Evolutionary conservation across 2,113 vertebrate genomes (phyloP), one percentile per base, ranked within the genome.

Genomic region (Gopherus flavomarginatus): DNA sequence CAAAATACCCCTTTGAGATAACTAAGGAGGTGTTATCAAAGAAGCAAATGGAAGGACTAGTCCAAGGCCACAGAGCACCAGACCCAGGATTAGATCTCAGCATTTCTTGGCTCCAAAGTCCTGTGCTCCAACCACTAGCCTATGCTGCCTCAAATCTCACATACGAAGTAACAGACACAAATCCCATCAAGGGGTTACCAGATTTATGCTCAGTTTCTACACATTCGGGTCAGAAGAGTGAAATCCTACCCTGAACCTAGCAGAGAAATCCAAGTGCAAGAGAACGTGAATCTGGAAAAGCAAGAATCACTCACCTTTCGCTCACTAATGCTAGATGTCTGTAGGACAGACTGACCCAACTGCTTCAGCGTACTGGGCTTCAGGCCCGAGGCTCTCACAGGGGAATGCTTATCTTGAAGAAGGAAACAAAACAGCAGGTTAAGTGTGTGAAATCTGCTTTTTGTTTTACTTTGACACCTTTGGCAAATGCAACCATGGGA

Each of bases 341-440:
- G 98, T 31, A 98, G 95, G 78, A 98, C 31, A 1, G 98, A 92
- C 86, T 99, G 99, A n/a, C 99, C 99, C 90, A 99, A 95, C n/a
- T 99, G 99, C 93, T 99, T 99, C 97, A 99, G 92, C 0, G 98
- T 99, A 96, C 98, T 99, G 86, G 99, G 99, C 97, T 99, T 99
- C 94, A 99, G 98, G 92, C 99, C 98, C 69, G 98, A 98, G 53
- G 99, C 98, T 96, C 96, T 98, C 93, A 99, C 97, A 88, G 86
- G 94, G 31, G 97, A 91, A 54, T 97, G 95, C 94, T 98, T 98
- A 86, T 98, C 98, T 99, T 93, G 52, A 92, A 94, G 53, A 85
- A 97, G 75, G 95, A 95, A 85, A 85, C 88, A 8, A 94, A 83
- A 62, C 62, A 90, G 27, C 42, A 86, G 49, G 78, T 96, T 95